Evolutionary conservation across 2,888 invertebrate species (phyloP).

Genomic region (Catonia carolina): DNA sequence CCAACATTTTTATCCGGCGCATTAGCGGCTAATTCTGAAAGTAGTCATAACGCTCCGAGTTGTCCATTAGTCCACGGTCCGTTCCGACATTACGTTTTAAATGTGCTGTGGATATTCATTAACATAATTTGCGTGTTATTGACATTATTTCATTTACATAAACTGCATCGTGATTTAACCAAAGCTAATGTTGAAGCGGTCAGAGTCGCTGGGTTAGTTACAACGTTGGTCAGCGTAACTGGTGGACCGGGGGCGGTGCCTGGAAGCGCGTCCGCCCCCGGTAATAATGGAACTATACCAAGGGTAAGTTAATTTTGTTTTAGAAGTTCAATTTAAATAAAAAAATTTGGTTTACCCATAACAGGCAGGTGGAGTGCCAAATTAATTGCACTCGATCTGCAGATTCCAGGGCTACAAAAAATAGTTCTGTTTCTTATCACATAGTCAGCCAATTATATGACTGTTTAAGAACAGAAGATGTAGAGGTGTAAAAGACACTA

Average conservation of each 20-base stretch:
- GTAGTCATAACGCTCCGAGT: slow-evolving; percentile 68
- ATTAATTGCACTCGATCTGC: too few species aligned
- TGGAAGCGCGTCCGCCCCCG: slow-evolving; percentile 14
- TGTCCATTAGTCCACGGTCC: slow-evolving; percentile 84
- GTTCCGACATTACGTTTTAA: slow-evolving; percentile 82
- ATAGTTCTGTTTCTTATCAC: too few species aligned
- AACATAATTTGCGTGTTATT: slow-evolving; percentile 78
- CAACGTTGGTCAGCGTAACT: slow-evolving; percentile 75
- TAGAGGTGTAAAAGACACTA: too few species aligned
- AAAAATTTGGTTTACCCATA: too few species aligned
- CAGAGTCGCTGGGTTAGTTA: slow-evolving; percentile 72
- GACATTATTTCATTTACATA: slow-evolving; percentile 72
- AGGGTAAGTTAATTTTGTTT: slow-evolving; percentile 23
- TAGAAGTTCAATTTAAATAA: background rate
- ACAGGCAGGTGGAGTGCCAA: too few species aligned
- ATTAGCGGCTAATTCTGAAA: slow-evolving; percentile 70
- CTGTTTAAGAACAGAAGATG: too few species aligned
- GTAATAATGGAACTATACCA: slow-evolving; percentile 23
- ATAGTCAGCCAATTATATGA: too few species aligned
- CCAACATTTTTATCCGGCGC: slow-evolving; percentile 80
- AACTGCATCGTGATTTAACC: slow-evolving; percentile 72
- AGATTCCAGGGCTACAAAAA: too few species aligned
- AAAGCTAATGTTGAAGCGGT: slow-evolving; percentile 80
- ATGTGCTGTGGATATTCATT: slow-evolving; percentile 83
- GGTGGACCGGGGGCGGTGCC: slow-evolving; percentile 48